Evolutionary conservation across 2,113 vertebrate genomes (phyloP), one percentile per base, ranked within the genome.

Genomic region (Brachirus orientalis): DNA sequence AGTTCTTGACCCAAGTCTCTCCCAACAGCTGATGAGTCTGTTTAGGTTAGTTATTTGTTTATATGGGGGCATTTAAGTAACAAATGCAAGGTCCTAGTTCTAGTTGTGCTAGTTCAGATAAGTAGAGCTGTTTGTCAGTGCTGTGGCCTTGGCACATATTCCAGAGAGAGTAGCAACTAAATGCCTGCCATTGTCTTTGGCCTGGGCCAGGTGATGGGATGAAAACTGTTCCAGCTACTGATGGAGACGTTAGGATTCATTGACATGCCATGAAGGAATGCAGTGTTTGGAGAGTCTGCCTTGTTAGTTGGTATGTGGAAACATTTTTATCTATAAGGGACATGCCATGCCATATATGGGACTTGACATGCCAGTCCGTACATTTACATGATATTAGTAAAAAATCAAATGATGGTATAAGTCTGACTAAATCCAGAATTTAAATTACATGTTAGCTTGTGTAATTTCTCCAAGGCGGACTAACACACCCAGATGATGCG

Each of bases 151-250:
- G 50, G 57, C 35, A 9, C 70, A 52, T 28, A 28, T 28, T 28
- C 28, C 28, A 55, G 43, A 72, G 41, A 48, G 67, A 53, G 78
- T 37, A 43, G 69, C 17, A 60, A 45, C 54, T 82, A 72, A 85
- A 87, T 81, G 64, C 36, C 4, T 40, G 48, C 44, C 72, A 63
- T 79, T 84, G 69, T 86, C 54, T 53, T 65, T n/a, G 16, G 74
- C 22, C 60, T 3, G 18, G 65, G 11, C 80, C 86, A 90, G 84
- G 86, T 84, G 84, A 88, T 68, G 65, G 72, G 55, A 80, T 48
- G 68, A 72, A 74, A 76, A 33, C 67, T 60, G 53, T 35, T 52
- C 63, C 51, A 70, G 67, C 43, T 66, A 38, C 43, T 67, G 54
- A 63, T 20, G 1, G 66, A 67, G 47, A 68, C 73, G 67, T 69